A percentile compares a stretch with the other conserved stretches of the same genome.
phyloP scores from a whole-genome alignment of 2,113 vertebrate species.

The Gambusia holbrooki region DNA sequence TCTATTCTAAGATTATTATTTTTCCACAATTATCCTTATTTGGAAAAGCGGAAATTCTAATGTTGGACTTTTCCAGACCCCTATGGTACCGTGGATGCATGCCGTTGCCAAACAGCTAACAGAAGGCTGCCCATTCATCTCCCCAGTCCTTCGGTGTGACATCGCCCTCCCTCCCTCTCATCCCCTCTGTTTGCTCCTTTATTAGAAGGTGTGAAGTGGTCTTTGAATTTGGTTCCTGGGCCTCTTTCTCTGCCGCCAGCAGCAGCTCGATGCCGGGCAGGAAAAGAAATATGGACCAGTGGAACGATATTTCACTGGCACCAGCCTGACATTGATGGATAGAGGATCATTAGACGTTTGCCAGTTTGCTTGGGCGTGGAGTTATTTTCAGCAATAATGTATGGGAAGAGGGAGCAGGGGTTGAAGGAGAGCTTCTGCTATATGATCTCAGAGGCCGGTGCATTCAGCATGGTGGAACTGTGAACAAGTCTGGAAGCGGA shows the following conservation, averaged over 20 bases:
- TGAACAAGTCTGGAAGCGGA: slow-evolving; percentile 27
- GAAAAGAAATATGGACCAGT: slow-evolving; percentile 60
- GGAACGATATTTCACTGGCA: slow-evolving; percentile 73
- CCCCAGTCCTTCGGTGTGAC: slow-evolving; percentile 55
- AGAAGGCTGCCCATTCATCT: slow-evolving; percentile 60
- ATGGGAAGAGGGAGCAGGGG: slow-evolving; percentile 63
- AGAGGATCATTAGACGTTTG: slow-evolving; percentile 80
- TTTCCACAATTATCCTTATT: background rate
- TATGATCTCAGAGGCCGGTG: slow-evolving; percentile 45
- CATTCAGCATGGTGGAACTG: slow-evolving; percentile 45
- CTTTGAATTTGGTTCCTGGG: slow-evolving; percentile 67
- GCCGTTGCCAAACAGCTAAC: slow-evolving; percentile 40
- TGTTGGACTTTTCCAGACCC: background rate
- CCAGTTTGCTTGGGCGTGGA: slow-evolving; percentile 74
- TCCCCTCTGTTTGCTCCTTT: slow-evolving; percentile 65
- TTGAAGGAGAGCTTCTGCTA: slow-evolving; percentile 41
- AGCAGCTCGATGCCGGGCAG: slow-evolving; percentile 39
- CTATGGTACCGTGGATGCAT: background rate
- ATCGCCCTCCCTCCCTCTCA: slow-evolving; percentile 40
- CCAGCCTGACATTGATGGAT: slow-evolving; percentile 77
- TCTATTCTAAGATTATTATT: background rate
- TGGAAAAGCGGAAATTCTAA: background rate
- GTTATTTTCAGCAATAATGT: slow-evolving; percentile 78
- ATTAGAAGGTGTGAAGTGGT: slow-evolving; percentile 70
- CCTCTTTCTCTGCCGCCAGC: slow-evolving; percentile 45